Base-by-base conservation (phyloP, 2,113 vertebrate genomes). In the Balaenoptera acutorostrata region DNA sequence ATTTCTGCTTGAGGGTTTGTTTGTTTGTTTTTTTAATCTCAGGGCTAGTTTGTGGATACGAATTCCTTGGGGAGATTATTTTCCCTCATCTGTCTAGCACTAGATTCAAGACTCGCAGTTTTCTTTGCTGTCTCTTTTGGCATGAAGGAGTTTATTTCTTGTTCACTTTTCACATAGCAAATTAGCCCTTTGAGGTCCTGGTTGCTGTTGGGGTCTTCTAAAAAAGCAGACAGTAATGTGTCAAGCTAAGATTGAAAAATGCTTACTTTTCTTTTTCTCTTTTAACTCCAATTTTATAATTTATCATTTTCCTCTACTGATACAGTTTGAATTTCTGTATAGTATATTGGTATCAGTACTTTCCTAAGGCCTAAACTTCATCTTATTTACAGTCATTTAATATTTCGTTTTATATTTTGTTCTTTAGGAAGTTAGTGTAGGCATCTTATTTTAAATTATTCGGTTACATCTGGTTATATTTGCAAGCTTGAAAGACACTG, bases 321-420 rank as follows among this genome's bases (percentile, higher is more conserved):
- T 93, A 82, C 83, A 88, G 77, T 87, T 86, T 39, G 89, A 93
- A 68, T 87, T 91, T 82, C 80, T 94, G 17, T 64, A 13, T 64
- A 55, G 49, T 23, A 78, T 69, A 27, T 61, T 91, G 72, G 10
- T 74, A 57, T 92, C 57, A 86, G 46, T 23, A 68, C 7, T 93
- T 90, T 87, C 15, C 25, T 90, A 64, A 83, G 8, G 12, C n/a
- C 36, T 64, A 86, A 49, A 57, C 29, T 86, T 95, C 10, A 41
- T 88, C 81, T 75, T 74, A 4, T 66, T 91, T 61, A 66, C 1
- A 27, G 27, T 41, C 31, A 39, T 52, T 78, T 68, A 31, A 36
- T 27, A 61, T 84, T 94, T 96, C 39, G 8, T 44, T 84, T 92
- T 85, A 9, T 49, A 25, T 74, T 89, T 89, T 82, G 33, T 94